Base-by-base conservation (phyloP, 2,113 vertebrate species). In the Anoura caudifer region DNA sequence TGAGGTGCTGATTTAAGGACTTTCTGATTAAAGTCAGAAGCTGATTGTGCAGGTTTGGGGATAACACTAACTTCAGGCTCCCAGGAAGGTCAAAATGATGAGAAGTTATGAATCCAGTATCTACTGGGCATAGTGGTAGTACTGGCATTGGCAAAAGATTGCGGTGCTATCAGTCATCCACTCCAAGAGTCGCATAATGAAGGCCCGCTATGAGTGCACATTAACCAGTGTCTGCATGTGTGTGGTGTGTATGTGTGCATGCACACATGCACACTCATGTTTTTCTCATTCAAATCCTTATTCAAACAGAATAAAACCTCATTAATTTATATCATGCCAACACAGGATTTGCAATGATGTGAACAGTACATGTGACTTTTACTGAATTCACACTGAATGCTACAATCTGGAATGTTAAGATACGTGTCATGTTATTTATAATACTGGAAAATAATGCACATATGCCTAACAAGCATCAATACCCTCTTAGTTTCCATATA, bases 11-110 rank as follows among this genome's bases (percentile, higher is more conserved):
- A 83, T 43, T 80, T 91, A 80, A 86, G 43, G 38, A 50, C 33
- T 61, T 52, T 52, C 50, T 52, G 50, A 52, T 52, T 70, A 63
- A 45, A 91, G 24, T 36, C 75, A 33, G 22, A 95, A 70, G 15
- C 14, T 93, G n/a, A 28, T 22, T 91, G 59, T 19, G 41, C 59
- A 41, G 36, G 4, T 76, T 75, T 72, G 50, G 61, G 31, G 56
- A 61, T 82, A 92, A 81, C 54, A 92, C 0, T 92, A 73, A 91
- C 38, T 80, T 95, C 76, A 77, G 43, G 82, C 54, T 93, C 92
- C 77, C 6, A 16, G 4, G 17, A 86, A 8, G 43, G 24, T 82
- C 65, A 26, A 70, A 87, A 90, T 84, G 70, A 84, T 73, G 16
- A 77, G 38, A 85, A 96, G 94, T 28, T 75, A 13, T 24, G 36